Base-by-base conservation (phyloP, 2,888 invertebrate species). In the Dendrolimus pini region DNA sequence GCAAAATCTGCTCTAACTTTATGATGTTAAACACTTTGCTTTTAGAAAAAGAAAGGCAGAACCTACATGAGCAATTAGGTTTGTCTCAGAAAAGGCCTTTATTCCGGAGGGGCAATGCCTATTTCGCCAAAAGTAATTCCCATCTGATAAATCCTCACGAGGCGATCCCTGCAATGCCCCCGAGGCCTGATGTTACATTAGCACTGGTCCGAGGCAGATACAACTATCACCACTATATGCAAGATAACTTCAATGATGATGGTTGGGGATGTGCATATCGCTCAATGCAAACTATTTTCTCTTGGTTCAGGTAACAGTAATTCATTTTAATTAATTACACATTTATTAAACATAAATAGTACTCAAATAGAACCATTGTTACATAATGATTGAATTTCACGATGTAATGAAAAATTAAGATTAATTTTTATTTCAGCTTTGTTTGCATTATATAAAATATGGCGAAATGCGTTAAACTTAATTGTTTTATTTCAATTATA, bases 231-330 rank as follows among this genome's bases (percentile, higher is more conserved):
- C 99, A 99, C 83, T 99, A 99, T 82, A 95, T 97, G 94, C 98
- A 99, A 82, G 96, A 99, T 75, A 93, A 94, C 66, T 94, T 97
- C 78, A 96, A 99, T 82, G 99, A 99, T 75, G 95, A 96, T 80
- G 98, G 98, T n/a, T 99, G 99, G 99, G 99, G 99, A 7, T 99
- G 99, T 89, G 99, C 99, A 0, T 99, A 99, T 79, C 93, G 99
- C 61, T 99, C 99, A 0, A 91, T 99, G 73, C 99, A 99, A 89
- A 99, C 99, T 0, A 93, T 99, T 63, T 94, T 96, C 65, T 99
- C 99, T 0, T 99, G 99, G 99, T 98, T 97, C 78, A 93, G 93
- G 92, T 92, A 80, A 76, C 79, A 56, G 12, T 52, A 53, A 54
- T 30, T 30, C 42, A 41, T 57, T 53, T 47, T 53, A 18, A 54